Base-by-base conservation (phyloP, 2,797 vertebrate species). In the Dendrocincla tyrannina region DNA sequence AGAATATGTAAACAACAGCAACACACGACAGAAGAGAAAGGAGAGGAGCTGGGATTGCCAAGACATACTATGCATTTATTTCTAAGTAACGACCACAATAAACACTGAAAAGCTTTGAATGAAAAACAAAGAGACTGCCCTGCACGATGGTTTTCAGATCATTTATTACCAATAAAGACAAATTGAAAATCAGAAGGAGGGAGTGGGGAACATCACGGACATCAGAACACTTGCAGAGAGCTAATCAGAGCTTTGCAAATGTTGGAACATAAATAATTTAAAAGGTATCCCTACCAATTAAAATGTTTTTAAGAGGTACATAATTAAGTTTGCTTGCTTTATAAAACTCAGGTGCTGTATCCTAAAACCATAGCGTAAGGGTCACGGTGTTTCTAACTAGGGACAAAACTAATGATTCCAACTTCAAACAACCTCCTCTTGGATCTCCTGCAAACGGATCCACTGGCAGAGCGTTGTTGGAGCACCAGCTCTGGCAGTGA, bases 131-230 rank as follows among this genome's bases (percentile, higher is more conserved):
- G 59, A 96, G 49, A n/a, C 81, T 83, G 66, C 49, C 73, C 49
- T 46, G 7, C 12, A 25, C 25, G 81, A 78, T 70, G 39, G 73
- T 89, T 95, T 97, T 96, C 91, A 90, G 91, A 97, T 96, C 95
- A 96, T 98, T 98, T 98, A 98, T 98, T 98, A 95, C n/a, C 88
- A 88, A 89, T 96, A 90, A 96, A 96, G 97, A 96, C 91, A 93
- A 97, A 96, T 7, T 63, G 73, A 83, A 89, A 95, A 86, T 58
- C 62, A 76, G 55, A 84, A 88, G 52, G 59, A 75, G 30, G 30
- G 56, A 39, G 11, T 42, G 28, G 64, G 69, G 53, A 81, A 91
- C 41, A n/a, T 89, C 95, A 94, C 83, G 96, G 94, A 94, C 62
- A 95, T 87, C 82, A 75, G 92, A 95, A 90, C 88, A 90, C 41